Percentiles rank a stretch among this genome's conserved stretches.
Conservation (phyloP, 1,140 invertebrate genomes). For the Rhynchophorus ferrugineus region DNA sequence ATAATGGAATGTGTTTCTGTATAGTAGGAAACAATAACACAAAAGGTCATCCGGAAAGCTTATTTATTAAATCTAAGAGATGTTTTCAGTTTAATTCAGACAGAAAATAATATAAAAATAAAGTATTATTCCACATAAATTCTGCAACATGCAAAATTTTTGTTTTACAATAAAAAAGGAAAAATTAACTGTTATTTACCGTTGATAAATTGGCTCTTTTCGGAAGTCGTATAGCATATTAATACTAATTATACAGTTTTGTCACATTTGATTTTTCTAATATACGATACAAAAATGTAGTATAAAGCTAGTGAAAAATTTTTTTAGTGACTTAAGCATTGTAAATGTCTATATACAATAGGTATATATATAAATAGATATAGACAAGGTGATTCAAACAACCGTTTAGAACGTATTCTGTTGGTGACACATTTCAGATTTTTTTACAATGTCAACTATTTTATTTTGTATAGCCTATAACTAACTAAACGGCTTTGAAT, state of each 20-base stretch:
- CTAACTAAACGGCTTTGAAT: too few relatives aligned
- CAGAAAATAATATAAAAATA: background rate
- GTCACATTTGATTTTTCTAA: background rate
- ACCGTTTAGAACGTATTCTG: too few relatives aligned
- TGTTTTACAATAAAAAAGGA: background rate
- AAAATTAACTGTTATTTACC: background rate
- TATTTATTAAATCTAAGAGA: too few relatives aligned
- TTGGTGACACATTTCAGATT: too few relatives aligned
- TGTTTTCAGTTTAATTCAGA: too few relatives aligned
- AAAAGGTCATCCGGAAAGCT: too few relatives aligned
- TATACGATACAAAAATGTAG: background rate
- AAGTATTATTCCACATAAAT: background rate
- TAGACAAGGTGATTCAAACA: too few relatives aligned
- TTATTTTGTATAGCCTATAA: too few relatives aligned
- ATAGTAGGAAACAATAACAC: too few relatives aligned
- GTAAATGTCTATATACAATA: conserved; percentile 22
- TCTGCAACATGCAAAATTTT: background rate
- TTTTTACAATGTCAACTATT: too few relatives aligned
- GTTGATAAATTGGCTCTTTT: background rate
- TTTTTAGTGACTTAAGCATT: conserved; percentile 17
- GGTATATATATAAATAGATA: conserved; percentile 11
- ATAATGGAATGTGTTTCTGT: too few relatives aligned
- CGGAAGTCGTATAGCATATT: background rate
- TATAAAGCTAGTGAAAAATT: conserved; percentile 15
- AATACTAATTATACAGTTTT: background rate